Percentiles rank a stretch among this genome's conserved stretches.
These are phyloP conservation scores for Nomia melanderi DNA, from an alignment of 1,140 invertebrate species.

Conservation along the genomic window DNA sequence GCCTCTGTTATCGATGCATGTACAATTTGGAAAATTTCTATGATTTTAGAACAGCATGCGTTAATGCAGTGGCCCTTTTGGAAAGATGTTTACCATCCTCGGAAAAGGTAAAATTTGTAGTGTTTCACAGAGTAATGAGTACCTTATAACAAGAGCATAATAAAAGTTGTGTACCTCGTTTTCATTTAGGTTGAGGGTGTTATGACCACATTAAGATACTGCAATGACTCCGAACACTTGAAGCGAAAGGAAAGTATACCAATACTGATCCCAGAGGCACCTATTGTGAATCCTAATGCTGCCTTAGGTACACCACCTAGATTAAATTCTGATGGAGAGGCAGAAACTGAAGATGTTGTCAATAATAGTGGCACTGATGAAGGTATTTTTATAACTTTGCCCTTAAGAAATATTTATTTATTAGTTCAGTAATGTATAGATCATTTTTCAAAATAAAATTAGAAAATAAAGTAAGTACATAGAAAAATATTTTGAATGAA, in stretches of 20 bases:
- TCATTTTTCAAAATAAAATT: background rate
- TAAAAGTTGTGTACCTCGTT: background rate
- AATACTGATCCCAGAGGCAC: conserved; percentile 78
- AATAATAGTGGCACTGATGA: conserved; percentile 76
- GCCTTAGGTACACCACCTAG: conserved; percentile 79
- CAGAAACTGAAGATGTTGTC: conserved; percentile 74
- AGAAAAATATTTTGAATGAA: too few species aligned
- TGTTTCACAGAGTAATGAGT: background rate
- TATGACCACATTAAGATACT: conserved; percentile 21
- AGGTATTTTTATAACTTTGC: conserved; percentile 60
- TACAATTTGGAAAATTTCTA: conserved; percentile 82
- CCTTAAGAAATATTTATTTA: background rate
- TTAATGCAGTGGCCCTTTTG: conserved; percentile 78
- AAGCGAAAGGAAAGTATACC: conserved; percentile 77
- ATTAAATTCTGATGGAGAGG: conserved; percentile 77
- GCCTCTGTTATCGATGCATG: conserved; percentile 81
- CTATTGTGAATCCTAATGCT: conserved; percentile 79
- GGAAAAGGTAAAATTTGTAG: conserved; percentile 63
- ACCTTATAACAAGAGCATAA: background rate
- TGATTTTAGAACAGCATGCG: conserved; percentile 81
- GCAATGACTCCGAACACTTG: conserved; percentile 60
- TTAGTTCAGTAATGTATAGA: background rate
- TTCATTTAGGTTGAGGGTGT: conserved; percentile 15
- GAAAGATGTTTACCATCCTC: conserved; percentile 74
- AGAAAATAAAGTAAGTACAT: background rate